Base-by-base conservation (phyloP, 1,140 invertebrate genomes). In the Cydia splendana region DNA sequence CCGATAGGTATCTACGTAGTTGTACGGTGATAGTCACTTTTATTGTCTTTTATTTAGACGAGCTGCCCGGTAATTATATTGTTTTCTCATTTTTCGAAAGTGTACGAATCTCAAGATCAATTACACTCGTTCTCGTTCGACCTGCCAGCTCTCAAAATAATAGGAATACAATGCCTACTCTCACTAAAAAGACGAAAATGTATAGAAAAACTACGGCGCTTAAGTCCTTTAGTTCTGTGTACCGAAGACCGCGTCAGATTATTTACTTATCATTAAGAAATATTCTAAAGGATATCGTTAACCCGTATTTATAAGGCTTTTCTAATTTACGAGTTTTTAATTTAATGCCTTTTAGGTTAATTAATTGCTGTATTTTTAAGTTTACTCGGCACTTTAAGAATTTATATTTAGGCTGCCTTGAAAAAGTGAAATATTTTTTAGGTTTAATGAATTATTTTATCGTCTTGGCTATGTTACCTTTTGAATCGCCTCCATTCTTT, bases 361-460 rank as follows among this genome's bases (percentile, higher is more conserved):
- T 62, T 24, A 24, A 62, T 62, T 24, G 18, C 57, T 24, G 57
- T 62, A 62, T 24, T 62, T 24, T 24, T 62, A 24, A 20, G 57
- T 24, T 18, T 5, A 18, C 57, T 62, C 12, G 9, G 18, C 2
- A 9, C 20, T 62, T 24, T n/a, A 24, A n/a, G 7, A 62, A 62
- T 24, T 62, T 62, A 76, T 81, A 77, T 79, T 75, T 24, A 42
- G 69, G 75, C 62, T 75, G 62, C 24, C 69, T 69, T 45, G 75
- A 51, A 12, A 18, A 18, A n/a, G 45, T 45, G 42, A 45, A 53
- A n/a, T n/a, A 53, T 1, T 30, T 30, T 30, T 53, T n/a, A n/a
- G n/a, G 6, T 53, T 53, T 51, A 51, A 15, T 51, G 15, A 51
- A 48, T 15, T 48, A 48, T 15, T 48, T 48, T 4, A 48, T 48